A percentile compares a stretch with the other conserved stretches of the same genome.
phyloP scores from a whole-genome alignment of 2,113 vertebrate genomes.

The Nesoenas mayeri region DNA sequence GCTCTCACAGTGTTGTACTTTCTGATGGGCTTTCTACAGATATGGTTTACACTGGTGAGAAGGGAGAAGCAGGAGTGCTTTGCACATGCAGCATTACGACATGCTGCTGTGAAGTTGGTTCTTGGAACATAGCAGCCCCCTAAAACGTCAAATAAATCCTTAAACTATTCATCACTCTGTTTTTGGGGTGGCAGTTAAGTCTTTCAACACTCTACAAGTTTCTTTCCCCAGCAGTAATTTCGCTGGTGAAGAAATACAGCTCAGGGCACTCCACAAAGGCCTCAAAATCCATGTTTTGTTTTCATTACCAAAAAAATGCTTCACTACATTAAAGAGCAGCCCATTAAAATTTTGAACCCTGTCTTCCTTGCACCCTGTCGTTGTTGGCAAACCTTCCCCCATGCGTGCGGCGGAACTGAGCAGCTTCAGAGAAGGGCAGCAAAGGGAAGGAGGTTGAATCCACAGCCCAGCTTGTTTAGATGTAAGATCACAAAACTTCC shows the following conservation, averaged over 20 bases:
- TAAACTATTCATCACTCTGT: slow-evolving; percentile 58
- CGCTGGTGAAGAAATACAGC: slow-evolving; percentile 54
- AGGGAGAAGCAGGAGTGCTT: background rate
- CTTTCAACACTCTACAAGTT: slow-evolving; percentile 59
- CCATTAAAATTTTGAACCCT: slow-evolving; percentile 21
- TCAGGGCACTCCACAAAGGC: slow-evolving; percentile 45
- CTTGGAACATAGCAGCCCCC: slow-evolving; percentile 47
- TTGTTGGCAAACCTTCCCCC: background rate
- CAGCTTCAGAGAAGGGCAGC: background rate
- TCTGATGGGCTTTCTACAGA: background rate
- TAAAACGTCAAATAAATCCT: slow-evolving; percentile 65
- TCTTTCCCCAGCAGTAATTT: slow-evolving; percentile 52
- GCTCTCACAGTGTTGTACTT: background rate
- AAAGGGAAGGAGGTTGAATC: background rate
- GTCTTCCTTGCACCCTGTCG: background rate
- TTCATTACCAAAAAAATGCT: slow-evolving; percentile 46
- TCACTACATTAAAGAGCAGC: background rate
- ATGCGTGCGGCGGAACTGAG: fast-evolving
- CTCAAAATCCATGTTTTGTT: slow-evolving; percentile 56
- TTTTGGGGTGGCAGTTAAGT: slow-evolving; percentile 67
- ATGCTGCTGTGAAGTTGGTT: background rate
- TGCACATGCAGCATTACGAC: background rate
- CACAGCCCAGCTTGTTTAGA: background rate
- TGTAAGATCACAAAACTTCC: background rate
- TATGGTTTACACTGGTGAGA: background rate